Conservation (phyloP, 2,888 invertebrate species). For the Oscheius sp. region DNA sequence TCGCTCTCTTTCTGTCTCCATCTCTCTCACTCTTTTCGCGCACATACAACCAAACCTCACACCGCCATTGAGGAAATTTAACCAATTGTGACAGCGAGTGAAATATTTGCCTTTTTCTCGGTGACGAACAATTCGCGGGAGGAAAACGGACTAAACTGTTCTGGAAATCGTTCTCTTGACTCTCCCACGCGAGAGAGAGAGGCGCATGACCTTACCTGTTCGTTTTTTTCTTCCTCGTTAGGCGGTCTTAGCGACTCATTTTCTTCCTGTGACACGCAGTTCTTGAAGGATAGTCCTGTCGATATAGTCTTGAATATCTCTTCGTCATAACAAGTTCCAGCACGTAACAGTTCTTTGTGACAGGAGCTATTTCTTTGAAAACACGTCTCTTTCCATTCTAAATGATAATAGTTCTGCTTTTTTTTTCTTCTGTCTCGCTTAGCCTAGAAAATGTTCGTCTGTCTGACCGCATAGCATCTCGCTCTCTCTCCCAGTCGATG, state of each 20-base stretch:
- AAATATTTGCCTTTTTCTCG: constrained; percentile 5
- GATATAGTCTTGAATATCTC: neutral
- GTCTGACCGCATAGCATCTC: neutral
- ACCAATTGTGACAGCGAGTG: neutral
- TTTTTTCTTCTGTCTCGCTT: too few relatives aligned
- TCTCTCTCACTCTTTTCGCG: neutral
- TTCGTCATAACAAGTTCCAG: neutral
- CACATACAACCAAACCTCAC: constrained; percentile 1
- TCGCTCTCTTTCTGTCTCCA: neutral
- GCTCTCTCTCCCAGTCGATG: neutral
- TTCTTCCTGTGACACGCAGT: neutral
- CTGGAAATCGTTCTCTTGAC: neutral
- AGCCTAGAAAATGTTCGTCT: neutral
- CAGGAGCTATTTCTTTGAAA: too few relatives aligned
- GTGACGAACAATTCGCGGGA: neutral
- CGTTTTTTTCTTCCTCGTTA: neutral
- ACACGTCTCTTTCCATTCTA: too few relatives aligned
- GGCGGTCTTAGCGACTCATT: neutral
- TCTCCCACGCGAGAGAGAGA: neutral
- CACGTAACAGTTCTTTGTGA: too few relatives aligned
- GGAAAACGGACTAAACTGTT: neutral
- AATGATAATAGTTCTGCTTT: too few relatives aligned
- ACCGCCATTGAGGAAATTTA: neutral
- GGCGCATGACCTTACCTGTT: constrained; percentile 15
- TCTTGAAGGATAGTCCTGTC: neutral